Evolutionary conservation across 2,888 invertebrate species (phyloP).

Genomic region (Scaptomyza polygonia): DNA sequence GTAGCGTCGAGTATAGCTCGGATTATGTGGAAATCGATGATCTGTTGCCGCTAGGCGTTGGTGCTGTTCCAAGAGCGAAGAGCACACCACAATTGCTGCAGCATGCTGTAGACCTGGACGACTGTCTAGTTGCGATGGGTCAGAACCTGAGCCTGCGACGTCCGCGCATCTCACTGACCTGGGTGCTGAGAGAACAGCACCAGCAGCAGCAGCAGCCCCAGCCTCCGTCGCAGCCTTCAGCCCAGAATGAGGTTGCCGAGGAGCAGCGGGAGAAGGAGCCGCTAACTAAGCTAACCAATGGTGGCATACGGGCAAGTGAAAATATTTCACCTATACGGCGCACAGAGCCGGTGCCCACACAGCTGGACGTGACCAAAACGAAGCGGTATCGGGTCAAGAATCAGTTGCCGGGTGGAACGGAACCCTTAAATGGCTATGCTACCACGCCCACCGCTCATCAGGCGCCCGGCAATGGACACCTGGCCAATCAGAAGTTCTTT

Average conservation of each 20-base stretch:
- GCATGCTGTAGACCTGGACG: constrained; percentile 64
- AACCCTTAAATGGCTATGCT: constrained; percentile 81
- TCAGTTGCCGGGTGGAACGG: constrained; percentile 55
- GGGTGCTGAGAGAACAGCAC: constrained; percentile 89
- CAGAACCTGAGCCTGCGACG: constrained; percentile 86
- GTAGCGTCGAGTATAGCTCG: constrained; percentile 67
- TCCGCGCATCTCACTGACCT: constrained; percentile 90
- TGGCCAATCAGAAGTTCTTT: constrained; percentile 82
- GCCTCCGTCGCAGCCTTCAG: constrained; percentile 84
- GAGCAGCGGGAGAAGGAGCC: constrained; percentile 42
- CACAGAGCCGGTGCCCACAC: constrained; percentile 61
- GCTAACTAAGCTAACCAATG: constrained; percentile 19
- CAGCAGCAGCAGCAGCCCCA: constrained; percentile 85
- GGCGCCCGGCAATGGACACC: constrained; percentile 72
- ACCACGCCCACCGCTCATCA: constrained; percentile 82
- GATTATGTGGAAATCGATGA: constrained; percentile 83
- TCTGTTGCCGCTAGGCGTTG: constrained; percentile 60
- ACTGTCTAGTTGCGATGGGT: constrained; percentile 84
- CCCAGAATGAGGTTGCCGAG: constrained; percentile 85
- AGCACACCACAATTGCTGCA: constrained; percentile 74
- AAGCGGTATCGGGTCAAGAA: constrained; percentile 76
- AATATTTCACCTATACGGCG: constrained; percentile 41
- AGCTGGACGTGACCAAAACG: constrained; percentile 66
- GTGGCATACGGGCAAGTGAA: not conserved
- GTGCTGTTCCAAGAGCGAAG: constrained; percentile 51